A percentile compares a stretch with the other conserved stretches of the same genome.
Evolutionary conservation across 2,113 vertebrate species (phyloP).

Genomic region (Sapayoa aenigma): DNA sequence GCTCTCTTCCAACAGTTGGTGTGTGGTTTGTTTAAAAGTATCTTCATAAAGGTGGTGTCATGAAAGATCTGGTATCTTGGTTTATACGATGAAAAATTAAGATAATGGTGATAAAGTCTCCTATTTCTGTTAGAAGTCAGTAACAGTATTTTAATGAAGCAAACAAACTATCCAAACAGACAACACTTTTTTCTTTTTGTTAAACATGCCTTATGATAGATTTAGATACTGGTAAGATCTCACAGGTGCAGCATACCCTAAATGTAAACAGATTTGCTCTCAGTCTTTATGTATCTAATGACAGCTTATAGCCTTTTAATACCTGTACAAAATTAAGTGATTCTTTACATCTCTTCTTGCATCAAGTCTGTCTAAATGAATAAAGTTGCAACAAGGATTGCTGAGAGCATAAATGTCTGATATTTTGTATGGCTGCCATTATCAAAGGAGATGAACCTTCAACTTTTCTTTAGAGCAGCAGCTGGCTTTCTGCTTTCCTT

Average conservation of each 20-base stretch:
- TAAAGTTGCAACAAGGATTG: slow-evolving; percentile 11
- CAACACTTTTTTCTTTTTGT: slow-evolving; percentile 15
- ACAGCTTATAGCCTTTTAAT: slow-evolving; percentile 44
- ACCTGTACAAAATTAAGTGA: slow-evolving; percentile 31
- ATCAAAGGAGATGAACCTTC: slow-evolving; percentile 35
- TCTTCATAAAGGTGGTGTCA: not conserved
- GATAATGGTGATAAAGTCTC: slow-evolving; percentile 25
- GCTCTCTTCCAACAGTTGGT: not conserved
- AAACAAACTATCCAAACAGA: slow-evolving; percentile 37
- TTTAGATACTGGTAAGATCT: slow-evolving; percentile 44
- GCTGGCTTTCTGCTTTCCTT: slow-evolving; percentile 18
- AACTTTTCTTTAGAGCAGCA: slow-evolving; percentile 43
- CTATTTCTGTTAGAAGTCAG: not conserved
- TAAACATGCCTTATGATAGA: slow-evolving; percentile 54
- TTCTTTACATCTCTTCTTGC: slow-evolving; percentile 28
- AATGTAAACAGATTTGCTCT: slow-evolving; percentile 32
- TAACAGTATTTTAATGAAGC: slow-evolving; percentile 34
- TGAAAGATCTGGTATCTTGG: not conserved
- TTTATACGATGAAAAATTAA: slow-evolving; percentile 2
- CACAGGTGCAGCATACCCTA: slow-evolving; percentile 24
- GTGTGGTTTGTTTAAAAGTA: slow-evolving; percentile 19
- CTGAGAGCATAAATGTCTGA: slow-evolving; percentile 32
- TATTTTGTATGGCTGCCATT: slow-evolving; percentile 9
- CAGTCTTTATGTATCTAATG: slow-evolving; percentile 14
- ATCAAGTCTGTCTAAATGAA: slow-evolving; percentile 33